These are phyloP conservation scores for Acleris literana DNA, from an alignment of 2,888 invertebrate species.

Conservation along the genomic window DNA sequence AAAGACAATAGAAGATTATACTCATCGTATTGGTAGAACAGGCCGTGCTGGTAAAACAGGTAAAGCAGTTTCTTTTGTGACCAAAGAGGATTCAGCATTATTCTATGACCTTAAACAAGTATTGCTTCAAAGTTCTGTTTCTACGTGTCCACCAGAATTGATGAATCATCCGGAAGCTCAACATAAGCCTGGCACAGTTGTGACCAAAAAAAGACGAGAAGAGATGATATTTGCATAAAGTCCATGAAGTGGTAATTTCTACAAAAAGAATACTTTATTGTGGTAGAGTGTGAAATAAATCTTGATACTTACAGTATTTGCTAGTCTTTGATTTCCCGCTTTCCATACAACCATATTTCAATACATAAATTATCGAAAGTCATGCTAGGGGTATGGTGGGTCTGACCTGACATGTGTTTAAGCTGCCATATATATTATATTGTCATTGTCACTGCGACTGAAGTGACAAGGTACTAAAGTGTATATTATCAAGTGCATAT, in stretches of 20 bases:
- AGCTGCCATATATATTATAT: too few relatives aligned
- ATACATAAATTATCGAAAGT: too few relatives aligned
- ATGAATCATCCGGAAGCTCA: conserved; percentile 99
- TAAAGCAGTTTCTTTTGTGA: conserved; percentile 97
- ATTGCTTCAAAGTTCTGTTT: conserved; percentile 93
- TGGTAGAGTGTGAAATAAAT: too few relatives aligned
- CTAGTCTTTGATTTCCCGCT: too few relatives aligned
- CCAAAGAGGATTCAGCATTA: conserved; percentile 96
- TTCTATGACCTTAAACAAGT: conserved; percentile 99
- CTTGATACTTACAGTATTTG: neutral
- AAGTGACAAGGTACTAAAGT: too few relatives aligned
- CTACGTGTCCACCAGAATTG: conserved; percentile 97
- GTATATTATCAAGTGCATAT: too few relatives aligned
- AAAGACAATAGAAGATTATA: conserved; percentile 98
- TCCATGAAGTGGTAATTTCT: too few relatives aligned
- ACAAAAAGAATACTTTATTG: too few relatives aligned
- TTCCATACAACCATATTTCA: too few relatives aligned
- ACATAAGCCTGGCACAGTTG: conserved; percentile 97
- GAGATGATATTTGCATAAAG: conserved; percentile 96
- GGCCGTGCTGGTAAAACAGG: conserved; percentile 99
- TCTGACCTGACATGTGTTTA: too few relatives aligned
- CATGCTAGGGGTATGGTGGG: too few relatives aligned
- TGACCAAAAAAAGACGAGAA: conserved; percentile 96
- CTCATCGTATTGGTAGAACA: conserved; percentile 99
- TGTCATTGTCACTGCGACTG: too few relatives aligned